phyloP scores from a whole-genome alignment of 2,888 invertebrate genomes.

The Trichopria drosophilae region DNA sequence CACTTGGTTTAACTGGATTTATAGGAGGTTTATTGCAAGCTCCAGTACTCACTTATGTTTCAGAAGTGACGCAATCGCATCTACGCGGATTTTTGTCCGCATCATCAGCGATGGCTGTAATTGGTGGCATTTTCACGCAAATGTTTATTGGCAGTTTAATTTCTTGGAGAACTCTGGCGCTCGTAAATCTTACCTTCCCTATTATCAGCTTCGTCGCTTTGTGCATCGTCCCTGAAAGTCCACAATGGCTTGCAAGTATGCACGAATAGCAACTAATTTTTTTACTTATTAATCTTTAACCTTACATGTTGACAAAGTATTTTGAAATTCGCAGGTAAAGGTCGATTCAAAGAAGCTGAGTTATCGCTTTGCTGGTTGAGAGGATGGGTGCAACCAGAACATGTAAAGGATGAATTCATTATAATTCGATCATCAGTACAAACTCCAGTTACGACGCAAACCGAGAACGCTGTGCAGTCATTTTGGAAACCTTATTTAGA shows the following conservation, averaged over 20 bases:
- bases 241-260: slow-evolving; percentile 74
- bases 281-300: no score
- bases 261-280: no score
- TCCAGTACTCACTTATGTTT: slow-evolving; percentile 81
- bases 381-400: slow-evolving; percentile 71
- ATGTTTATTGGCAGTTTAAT: slow-evolving; percentile 73
- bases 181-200: slow-evolving; percentile 70
- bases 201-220: slow-evolving; percentile 67
- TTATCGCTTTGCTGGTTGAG: slow-evolving; percentile 75
- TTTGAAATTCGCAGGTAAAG: slow-evolving; percentile 58
- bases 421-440: slow-evolving; percentile 48
- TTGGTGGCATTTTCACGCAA: slow-evolving; percentile 75
- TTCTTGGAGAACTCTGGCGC: slow-evolving; percentile 72
- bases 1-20: slow-evolving; percentile 72
- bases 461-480: no score
- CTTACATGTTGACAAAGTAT: no score
- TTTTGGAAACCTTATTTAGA: slow-evolving; percentile 61
- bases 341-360: slow-evolving; percentile 68
- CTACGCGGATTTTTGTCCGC: slow-evolving; percentile 75
- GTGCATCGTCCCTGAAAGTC: slow-evolving; percentile 78
- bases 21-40: slow-evolving; percentile 80
- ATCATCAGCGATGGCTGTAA: slow-evolving; percentile 75
- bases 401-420: slow-evolving; percentile 66
- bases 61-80: slow-evolving; percentile 81
- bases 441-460: no score